Evolutionary conservation across 1,140 invertebrate genomes (phyloP).

Genomic region (Marisa cornuarietis): DNA sequence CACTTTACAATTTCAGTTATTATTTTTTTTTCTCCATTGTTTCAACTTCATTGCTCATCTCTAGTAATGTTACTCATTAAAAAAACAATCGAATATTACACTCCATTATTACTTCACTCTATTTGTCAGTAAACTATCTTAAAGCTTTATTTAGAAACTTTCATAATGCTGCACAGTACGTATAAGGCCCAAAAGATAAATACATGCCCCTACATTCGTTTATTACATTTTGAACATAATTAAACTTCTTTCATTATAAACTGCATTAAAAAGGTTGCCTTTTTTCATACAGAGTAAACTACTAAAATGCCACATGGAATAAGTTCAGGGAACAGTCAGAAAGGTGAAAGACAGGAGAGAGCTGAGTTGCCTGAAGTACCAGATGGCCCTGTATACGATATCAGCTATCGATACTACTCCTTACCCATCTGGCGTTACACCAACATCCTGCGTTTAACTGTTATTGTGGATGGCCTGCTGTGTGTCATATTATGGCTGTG

Average conservation of each 20-base stretch:
- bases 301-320: constrained; percentile 11
- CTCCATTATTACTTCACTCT: background rate
- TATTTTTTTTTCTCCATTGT: no score
- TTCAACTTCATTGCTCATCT: no score
- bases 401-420: constrained; percentile 35
- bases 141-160: background rate
- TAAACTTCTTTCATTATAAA: background rate
- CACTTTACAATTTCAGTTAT: no score
- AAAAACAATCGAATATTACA: no score
- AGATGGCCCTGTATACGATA: background rate
- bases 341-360: background rate
- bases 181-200: background rate
- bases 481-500: constrained; percentile 50
- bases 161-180: no score
- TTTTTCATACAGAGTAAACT: no score
- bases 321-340: background rate
- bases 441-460: constrained; percentile 39
- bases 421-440: constrained; percentile 46
- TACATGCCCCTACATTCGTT: background rate
- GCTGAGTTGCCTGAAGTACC: background rate
- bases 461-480: constrained; percentile 47
- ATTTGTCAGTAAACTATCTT: background rate
- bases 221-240: background rate
- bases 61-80: no score
- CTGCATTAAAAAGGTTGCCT: no score